Percentiles rank a stretch among this genome's conserved stretches.
Conservation (phyloP, 2,888 invertebrate species). For the Muscina levida region DNA sequence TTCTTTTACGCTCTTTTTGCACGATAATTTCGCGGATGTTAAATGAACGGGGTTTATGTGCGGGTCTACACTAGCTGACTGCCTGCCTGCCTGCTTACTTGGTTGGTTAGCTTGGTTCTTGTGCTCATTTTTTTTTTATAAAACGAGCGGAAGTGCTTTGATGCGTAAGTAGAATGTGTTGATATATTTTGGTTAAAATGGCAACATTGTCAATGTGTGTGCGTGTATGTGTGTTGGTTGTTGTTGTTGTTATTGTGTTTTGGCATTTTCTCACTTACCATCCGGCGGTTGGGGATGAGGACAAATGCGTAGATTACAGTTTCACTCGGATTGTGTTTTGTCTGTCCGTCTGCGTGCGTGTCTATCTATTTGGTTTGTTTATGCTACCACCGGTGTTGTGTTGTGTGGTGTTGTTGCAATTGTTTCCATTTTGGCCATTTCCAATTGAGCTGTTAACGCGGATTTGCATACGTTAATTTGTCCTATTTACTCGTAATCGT, state of each 20-base stretch:
- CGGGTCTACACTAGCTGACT: not conserved
- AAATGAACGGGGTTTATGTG: conserved; percentile 36
- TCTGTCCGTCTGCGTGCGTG: not conserved
- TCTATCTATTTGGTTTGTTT: not conserved
- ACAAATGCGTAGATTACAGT: conserved; percentile 7
- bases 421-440: conserved; percentile 56
- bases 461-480: conserved; percentile 67
- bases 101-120: not conserved
- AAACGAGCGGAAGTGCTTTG: conserved; percentile 45
- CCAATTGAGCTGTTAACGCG: conserved; percentile 65
- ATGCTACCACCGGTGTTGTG: not conserved
- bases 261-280: not conserved
- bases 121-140: conserved; percentile 24
- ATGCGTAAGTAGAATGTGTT: conserved; percentile 59
- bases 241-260: conserved; percentile 33
- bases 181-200: conserved; percentile 47
- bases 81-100: not conserved
- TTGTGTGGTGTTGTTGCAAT: conserved; percentile 29
- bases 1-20: conserved; percentile 50
- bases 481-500: conserved; percentile 60
- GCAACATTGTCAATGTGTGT: conserved; percentile 29
- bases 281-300: not conserved
- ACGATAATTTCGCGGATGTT: conserved; percentile 36
- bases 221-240: conserved; percentile 24
- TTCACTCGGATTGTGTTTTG: conserved; percentile 5